Base-by-base conservation (phyloP, 1,140 invertebrate species). In the Eueides isabella region DNA sequence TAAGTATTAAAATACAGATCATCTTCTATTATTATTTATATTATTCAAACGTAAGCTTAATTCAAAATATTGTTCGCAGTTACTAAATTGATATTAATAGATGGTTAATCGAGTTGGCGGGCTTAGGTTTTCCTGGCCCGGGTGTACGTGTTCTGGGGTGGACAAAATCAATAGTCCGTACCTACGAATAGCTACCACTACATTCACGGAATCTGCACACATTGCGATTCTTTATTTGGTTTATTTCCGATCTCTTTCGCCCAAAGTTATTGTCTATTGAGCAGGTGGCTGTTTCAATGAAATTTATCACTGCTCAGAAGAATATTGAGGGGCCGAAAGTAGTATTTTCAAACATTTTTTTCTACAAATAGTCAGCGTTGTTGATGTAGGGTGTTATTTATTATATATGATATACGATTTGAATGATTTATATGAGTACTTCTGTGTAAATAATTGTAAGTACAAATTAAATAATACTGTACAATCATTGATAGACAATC, bases 91-190 rank as follows among this genome's bases (percentile, higher is more conserved):
- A 84, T 88, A 89, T 87, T 88, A 88, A 85, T 86, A 88, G 84
- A 84, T 81, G 71, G 69, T 75, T 80, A 87, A 87, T 84, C 81
- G 80, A 83, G 82, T 85, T 86, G 82, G 80, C 83, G 81, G 80
- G 80, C 80, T 83, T 85, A 90, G 82, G 83, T 87, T 81, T 80
- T 81, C 67, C 72, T 76, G 69, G 77, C 80, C 65, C 81, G 87
- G 80, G 83, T 78, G 83, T 80, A 80, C 75, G 80, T 82, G 84
- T 85, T 84, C 81, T 86, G 88, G 88, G 89, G 89, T 91, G 88
- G 87, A 90, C 88, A 91, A 91, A 91, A 92, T 92, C 89, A 91
- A 91, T 92, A 92, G 86, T 90, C 85, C 82, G 78, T 84, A 83
- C 81, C 86, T 87, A 83, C 84, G 82, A 88, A 86, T 88, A 88